These are phyloP conservation scores for Magallana angulata DNA, from an alignment of 1,140 invertebrate genomes.

Conservation along the genomic window DNA sequence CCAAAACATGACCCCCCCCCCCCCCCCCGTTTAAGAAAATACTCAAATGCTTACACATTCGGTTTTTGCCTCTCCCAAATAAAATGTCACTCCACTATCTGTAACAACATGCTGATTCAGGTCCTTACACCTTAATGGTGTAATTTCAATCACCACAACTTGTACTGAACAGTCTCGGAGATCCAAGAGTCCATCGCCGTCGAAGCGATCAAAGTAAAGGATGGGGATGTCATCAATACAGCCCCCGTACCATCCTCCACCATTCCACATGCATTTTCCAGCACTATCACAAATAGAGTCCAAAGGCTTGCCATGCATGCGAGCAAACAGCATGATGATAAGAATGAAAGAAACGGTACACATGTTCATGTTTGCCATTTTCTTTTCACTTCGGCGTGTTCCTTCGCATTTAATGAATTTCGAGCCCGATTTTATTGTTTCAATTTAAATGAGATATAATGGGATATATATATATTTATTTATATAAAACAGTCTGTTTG, in stretches of 20 bases:
- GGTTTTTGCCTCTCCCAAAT: not conserved
- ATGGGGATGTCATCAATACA: too few species aligned
- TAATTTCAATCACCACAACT: not conserved
- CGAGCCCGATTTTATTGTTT: conserved; percentile 10
- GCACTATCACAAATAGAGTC: not conserved
- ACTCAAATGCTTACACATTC: not conserved
- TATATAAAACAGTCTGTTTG: not conserved
- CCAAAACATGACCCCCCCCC: not conserved
- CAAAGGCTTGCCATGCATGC: not conserved
- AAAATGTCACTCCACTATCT: not conserved
- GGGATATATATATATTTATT: not conserved
- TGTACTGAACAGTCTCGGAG: not conserved
- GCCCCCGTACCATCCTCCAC: too few species aligned
- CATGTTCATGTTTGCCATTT: not conserved
- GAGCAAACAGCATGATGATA: not conserved
- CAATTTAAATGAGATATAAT: not conserved
- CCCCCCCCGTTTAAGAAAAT: not conserved
- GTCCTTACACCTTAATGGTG: not conserved
- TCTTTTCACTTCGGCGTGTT: not conserved
- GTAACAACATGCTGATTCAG: not conserved
- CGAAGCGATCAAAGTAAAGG: not conserved
- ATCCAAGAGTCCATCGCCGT: not conserved
- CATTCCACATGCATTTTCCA: too few species aligned
- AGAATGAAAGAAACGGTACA: not conserved
- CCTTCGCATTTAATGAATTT: not conserved